Evolutionary conservation across 2,113 vertebrate genomes (phyloP), one percentile per base, ranked within the genome.

Genomic region (Apodemus sylvaticus): DNA sequence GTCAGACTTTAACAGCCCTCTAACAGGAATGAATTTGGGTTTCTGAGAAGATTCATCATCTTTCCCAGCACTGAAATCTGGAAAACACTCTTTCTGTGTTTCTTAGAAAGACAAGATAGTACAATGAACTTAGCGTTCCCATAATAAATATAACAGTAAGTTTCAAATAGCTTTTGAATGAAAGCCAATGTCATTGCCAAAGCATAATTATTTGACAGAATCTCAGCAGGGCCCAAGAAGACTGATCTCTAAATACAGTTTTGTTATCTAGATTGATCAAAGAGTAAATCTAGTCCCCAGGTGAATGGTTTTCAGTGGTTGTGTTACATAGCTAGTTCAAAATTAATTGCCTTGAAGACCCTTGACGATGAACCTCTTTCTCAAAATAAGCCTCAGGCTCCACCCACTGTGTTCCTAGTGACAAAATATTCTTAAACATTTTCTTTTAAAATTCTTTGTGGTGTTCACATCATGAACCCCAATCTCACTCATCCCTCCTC

Each of bases 161-260:
- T 91, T 95, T 85, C 70, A 93, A 73, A 60, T 73, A 88, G 70
- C 16, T 58, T 85, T n/a, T 93, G 29, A 62, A 16, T 74, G 87
- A 85, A 85, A 12, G 31, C 13, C 13, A 7, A 3, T 55, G 53
- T 34, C n/a, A 64, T 53, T 55, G 64, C 26, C 45, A 93, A 94
- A 85, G 5, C 17, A 78, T 31, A n/a, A 20, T 51, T 60, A 81
- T 29, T 79, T 70, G 62, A 94, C 26, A 36, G 5, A 12, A 60
- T 58, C 73, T 31, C 53, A 71, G 8, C 24, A 86, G 60, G 3
- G 2, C 74, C n/a, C 81, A 70, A 90, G 42, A 86, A 73, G 62
- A 71, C 4, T 92, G 29, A 9, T 36, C 6, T 8, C 36, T 34
- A 64, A 68, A 81, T 16, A 68, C 12, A 42, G 6, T 90, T 92